Base-by-base conservation (phyloP, 2,113 vertebrate genomes). In the Spea multiplicata region DNA sequence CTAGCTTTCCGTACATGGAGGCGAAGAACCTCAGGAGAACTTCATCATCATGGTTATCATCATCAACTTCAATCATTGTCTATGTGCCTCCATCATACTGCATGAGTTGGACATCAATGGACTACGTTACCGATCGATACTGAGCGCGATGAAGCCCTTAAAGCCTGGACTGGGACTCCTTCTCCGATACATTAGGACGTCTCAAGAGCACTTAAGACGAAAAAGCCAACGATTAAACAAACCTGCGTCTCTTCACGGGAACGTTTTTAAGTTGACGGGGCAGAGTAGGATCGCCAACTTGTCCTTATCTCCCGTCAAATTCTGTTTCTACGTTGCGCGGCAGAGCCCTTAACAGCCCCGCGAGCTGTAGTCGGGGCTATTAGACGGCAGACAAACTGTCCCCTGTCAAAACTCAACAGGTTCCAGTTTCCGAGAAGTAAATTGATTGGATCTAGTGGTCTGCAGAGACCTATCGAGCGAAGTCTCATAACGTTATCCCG, bases 331-430 rank as follows among this genome's bases (percentile, higher is more conserved):
- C 5, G 5, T 48, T 49, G 49, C 44, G 47, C 12, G n/a, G 44
- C 17, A 16, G n/a, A 68, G n/a, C 13, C n/a, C 13, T 13, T 8
- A 68, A 69, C 46, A 46, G 16, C 62, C 48, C 55, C 44, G 14
- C 9, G 59, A 67, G 66, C 53, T 47, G 5, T 53, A 53, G 46
- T 76, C 9, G 44, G 30, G 46, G 1, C 46, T 68, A 68, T 76
- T 57, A 76, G 50, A 50, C n/a, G n/a, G 17, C 52, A 70, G 53
- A 78, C 14, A 71, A 71, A 62, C n/a, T 50, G 55, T 52, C 75
- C 53, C 66, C 55, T 64, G 67, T 70, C 16, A 10, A 62, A 78
- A 64, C 16, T 62, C 46, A 71, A 71, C 75, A 78, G 75, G 75
- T 17, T 64, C 55, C n/a, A 4, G 16, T 52, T 78, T 78, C 75